Evolutionary conservation across 2,888 invertebrate genomes (phyloP), one percentile per base, ranked within the genome.

Genomic region (Cetonia aurata): DNA sequence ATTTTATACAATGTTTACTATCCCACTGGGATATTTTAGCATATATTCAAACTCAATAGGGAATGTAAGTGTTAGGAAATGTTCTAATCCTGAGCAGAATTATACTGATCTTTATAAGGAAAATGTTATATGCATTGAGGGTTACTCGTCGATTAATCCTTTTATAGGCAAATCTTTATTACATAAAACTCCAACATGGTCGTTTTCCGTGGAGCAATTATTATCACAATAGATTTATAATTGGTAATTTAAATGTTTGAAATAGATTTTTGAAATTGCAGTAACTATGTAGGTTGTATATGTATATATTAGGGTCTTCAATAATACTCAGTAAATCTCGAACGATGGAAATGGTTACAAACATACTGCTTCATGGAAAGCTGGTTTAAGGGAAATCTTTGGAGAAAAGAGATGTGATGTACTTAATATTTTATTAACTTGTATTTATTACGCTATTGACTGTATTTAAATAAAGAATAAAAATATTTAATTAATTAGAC

Each of bases 361-460:
- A 15, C 50, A 37, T 65, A 9, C 31, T 71, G 69, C 71, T 69
- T 71, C 71, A 71, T 71, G 71, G 71, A 69, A 68, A 50, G 65
- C 69, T 41, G 33, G 65, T 62, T 65, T 57, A 69, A 71, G 69
- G 46, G 65, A 56, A 53, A 15, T 46, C 15, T 44, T 62, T 52
- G 44, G 53, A 41, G 75, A 74, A 74, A 71, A 68, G 73, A 72
- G 76, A 79, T 83, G 83, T 83, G 84, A 84, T 83, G 84, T 84
- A 83, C 84, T 84, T 84, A 84, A 83, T 83, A 82, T 81, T 83
- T 83, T 82, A 82, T 80, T 81, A 81, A 77, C 74, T 75, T 76
- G 72, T 81, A 80, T 80, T 82, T 81, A 83, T 83, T 82, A 79
- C 79, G 79, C 77, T 79, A 77, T 75, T 79, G 78, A 75, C 73